These are phyloP conservation scores for Drosophila arawakana DNA, from an alignment of 1,140 invertebrate species.

Conservation along the genomic window DNA sequence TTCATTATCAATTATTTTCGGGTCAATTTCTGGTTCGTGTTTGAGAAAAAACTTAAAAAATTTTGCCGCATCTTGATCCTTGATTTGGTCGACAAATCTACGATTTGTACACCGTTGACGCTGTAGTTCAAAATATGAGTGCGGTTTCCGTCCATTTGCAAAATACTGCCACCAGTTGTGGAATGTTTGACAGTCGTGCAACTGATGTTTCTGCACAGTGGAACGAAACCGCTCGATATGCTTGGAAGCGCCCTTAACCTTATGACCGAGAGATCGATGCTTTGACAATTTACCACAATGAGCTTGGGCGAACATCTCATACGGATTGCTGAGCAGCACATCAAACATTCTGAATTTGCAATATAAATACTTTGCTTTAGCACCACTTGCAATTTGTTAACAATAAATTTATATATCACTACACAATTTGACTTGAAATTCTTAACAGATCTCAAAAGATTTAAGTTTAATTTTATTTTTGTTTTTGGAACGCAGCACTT, in stretches of 20 bases:
- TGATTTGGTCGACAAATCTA: conserved; percentile 8
- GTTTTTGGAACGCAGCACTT: not conserved
- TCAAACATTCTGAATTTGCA: conserved; percentile 24
- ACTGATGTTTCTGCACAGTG: not conserved
- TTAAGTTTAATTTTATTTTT: not conserved
- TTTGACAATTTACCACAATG: not conserved
- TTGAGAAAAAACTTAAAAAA: conserved; percentile 14
- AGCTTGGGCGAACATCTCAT: not conserved
- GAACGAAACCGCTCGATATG: conserved; percentile 15
- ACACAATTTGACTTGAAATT: conserved; percentile 24
- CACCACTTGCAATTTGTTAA: conserved; percentile 35
- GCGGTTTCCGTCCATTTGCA: conserved; percentile 28
- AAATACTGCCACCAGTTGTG: conserved; percentile 32
- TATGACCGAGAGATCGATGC: not conserved
- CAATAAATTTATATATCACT: conserved; percentile 23
- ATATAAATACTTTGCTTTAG: not conserved
- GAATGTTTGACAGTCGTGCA: conserved; percentile 21
- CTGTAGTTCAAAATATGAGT: conserved; percentile 1
- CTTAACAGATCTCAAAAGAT: not conserved
- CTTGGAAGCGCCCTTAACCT: not conserved
- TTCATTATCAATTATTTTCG: not conserved
- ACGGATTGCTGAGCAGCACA: conserved; percentile 14
- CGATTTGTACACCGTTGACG: not conserved
- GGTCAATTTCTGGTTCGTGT: not conserved
- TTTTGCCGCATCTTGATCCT: conserved; percentile 3